phyloP scores from a whole-genome alignment of 2,113 vertebrate species.

The Gnathonemus longibarbis region DNA sequence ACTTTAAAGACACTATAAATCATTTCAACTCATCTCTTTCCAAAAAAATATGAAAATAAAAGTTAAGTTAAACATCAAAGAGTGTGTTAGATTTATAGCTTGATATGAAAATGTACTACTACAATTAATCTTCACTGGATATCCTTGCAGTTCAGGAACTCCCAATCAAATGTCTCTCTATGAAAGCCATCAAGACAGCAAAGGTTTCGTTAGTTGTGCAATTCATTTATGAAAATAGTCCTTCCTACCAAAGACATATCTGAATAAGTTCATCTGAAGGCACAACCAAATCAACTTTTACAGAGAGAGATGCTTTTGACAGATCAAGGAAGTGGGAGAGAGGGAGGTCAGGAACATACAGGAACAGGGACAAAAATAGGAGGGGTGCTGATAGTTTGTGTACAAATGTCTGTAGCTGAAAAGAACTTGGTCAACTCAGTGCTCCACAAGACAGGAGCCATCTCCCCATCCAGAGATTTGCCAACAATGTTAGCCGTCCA shows the following conservation, averaged over 20 bases:
- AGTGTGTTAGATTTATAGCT: background rate
- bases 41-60: background rate
- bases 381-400: background rate
- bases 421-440: background rate
- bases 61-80: background rate
- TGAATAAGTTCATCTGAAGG: slow-evolving; percentile 15
- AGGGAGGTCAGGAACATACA: slow-evolving; percentile 21
- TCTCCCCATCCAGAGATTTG: background rate
- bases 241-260: background rate
- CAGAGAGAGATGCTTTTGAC: slow-evolving; percentile 26
- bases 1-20: background rate
- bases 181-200: background rate
- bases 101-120: background rate
- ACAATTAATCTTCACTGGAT: background rate
- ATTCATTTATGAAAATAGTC: background rate
- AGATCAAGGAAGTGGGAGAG: slow-evolving; percentile 1
- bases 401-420: background rate
- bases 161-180: background rate
- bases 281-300: slow-evolving; percentile 32
- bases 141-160: background rate
- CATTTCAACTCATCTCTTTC: background rate
- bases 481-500: background rate
- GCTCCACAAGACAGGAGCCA: background rate
- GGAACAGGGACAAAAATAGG: slow-evolving; percentile 14
- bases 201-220: background rate